A percentile compares a stretch with the other conserved stretches of the same genome.
Conservation (phyloP, 2,888 invertebrate genomes). For the Neoscelio sp. region DNA sequence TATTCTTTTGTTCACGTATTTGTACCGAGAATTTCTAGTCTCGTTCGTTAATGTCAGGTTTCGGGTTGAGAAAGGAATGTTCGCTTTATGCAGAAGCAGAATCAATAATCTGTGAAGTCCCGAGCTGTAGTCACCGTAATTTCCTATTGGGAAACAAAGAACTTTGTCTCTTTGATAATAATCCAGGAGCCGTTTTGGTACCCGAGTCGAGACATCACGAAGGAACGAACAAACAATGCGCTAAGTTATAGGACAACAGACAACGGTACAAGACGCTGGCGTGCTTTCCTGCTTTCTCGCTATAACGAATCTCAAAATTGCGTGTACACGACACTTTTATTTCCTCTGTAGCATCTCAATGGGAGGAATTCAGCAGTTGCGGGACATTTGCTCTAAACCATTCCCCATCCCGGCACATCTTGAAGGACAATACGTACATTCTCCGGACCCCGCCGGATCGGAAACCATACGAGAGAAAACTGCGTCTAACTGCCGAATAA, state of each 20-base stretch:
- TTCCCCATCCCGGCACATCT: too few species aligned
- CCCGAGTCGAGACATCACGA: conserved; percentile 6
- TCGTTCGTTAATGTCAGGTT: conserved; percentile 39
- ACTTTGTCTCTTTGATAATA: conserved; percentile 52
- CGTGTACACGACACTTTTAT: conserved; percentile 17
- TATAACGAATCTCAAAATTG: conserved; percentile 14
- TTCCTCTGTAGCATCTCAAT: conserved; percentile 1
- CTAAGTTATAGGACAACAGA: conserved; percentile 16
- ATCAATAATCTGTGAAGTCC: conserved; percentile 53
- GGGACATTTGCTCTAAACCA: too few species aligned
- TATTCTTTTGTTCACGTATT: conserved; percentile 3
- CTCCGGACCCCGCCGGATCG: too few species aligned
- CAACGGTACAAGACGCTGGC: background rate
- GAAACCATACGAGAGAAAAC: background rate
- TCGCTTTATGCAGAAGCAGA: conserved; percentile 47
- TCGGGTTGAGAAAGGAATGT: conserved; percentile 25
- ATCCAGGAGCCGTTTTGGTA: conserved; percentile 48
- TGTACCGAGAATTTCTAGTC: conserved; percentile 11
- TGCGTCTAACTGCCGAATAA: background rate
- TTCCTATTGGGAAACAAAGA: conserved; percentile 58
- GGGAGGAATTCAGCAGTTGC: too few species aligned
- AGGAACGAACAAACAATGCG: conserved; percentile 23
- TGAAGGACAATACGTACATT: too few species aligned
- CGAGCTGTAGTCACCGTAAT: conserved; percentile 42
- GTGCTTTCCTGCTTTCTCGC: background rate